Evolutionary conservation across 2,797 vertebrate genomes (phyloP).

Genomic region (Sebastes paucispinis): DNA sequence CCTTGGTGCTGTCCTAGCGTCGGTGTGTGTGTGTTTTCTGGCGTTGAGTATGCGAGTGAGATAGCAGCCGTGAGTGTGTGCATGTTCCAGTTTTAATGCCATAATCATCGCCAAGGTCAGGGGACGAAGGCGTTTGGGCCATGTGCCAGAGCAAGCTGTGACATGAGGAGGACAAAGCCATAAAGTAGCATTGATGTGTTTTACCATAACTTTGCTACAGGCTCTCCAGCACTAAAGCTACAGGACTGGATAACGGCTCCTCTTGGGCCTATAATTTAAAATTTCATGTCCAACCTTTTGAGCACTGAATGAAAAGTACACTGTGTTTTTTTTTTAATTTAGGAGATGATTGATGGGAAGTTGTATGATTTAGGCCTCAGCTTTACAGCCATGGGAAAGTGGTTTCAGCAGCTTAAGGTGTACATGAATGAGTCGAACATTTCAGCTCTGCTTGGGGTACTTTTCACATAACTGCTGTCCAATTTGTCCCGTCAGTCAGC

Average conservation of each 20-base stretch:
- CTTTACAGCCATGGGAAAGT: conserved; percentile 27
- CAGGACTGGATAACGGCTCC: conserved; percentile 50
- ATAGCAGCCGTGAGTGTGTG: conserved; percentile 31
- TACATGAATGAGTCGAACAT: conserved; percentile 15
- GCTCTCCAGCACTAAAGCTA: conserved; percentile 53
- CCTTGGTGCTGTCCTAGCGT: conserved; percentile 31
- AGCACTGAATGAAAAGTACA: conserved; percentile 37
- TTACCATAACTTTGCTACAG: conserved; percentile 64
- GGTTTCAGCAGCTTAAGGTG: conserved; percentile 17
- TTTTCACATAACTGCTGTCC: conserved; percentile 18
- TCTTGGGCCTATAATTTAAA: conserved; percentile 57
- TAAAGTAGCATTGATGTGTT: conserved; percentile 67
- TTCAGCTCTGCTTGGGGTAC: conserved; percentile 7
- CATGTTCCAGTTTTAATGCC: conserved; percentile 63
- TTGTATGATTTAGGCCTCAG: conserved; percentile 4
- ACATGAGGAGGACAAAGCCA: conserved; percentile 58
- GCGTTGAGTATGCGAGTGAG: neutral
- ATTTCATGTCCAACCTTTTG: conserved; percentile 53
- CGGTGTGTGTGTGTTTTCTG: neutral
- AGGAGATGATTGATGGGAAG: conserved; percentile 49
- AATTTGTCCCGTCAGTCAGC: conserved; percentile 21
- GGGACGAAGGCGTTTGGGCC: conserved; percentile 55
- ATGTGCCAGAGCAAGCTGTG: conserved; percentile 54
- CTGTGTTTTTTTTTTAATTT: conserved; percentile 30
- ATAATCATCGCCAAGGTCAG: conserved; percentile 70